A percentile compares a stretch with the other conserved stretches of the same genome.
Evolutionary conservation across 2,797 vertebrate species (phyloP).

Genomic region (Aeoliscus strigatus): DNA sequence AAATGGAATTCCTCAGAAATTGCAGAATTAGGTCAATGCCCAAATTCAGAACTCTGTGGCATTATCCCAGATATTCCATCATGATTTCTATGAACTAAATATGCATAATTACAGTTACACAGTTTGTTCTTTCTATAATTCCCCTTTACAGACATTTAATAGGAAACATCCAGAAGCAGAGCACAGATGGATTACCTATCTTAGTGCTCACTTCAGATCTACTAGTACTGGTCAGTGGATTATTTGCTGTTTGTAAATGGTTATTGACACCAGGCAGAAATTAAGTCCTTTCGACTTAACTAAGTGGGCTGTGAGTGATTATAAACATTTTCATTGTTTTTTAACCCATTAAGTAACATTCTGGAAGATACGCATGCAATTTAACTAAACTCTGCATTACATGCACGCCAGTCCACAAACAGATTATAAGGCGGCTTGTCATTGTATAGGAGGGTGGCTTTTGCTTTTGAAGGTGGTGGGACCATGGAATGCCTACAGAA

Average conservation of each 20-base stretch:
- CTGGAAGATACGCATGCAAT: slow-evolving; percentile 15
- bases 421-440: slow-evolving; percentile 34
- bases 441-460: slow-evolving; percentile 2
- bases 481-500: neutral
- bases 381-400: slow-evolving; percentile 17
- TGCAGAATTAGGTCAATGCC: too few species aligned
- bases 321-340: slow-evolving; percentile 8
- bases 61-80: too few species aligned
- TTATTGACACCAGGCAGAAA: slow-evolving; percentile 13
- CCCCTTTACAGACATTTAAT: slow-evolving; percentile 41
- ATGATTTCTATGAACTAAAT: slow-evolving; percentile 8
- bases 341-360: slow-evolving; percentile 1
- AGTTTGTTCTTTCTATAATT: slow-evolving; percentile 30
- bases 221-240: slow-evolving; percentile 25
- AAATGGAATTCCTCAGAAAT: too few species aligned
- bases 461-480: slow-evolving; percentile 3
- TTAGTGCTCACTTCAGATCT: slow-evolving; percentile 17
- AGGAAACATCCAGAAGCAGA: slow-evolving; percentile 32
- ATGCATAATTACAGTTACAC: slow-evolving; percentile 38
- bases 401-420: slow-evolving; percentile 14
- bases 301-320: too few species aligned
- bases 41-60: too few species aligned
- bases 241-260: slow-evolving; percentile 18
- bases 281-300: slow-evolving; percentile 8
- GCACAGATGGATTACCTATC: slow-evolving; percentile 42